Conservation (phyloP, 2,797 vertebrate species). For the Darevskia mixta region DNA sequence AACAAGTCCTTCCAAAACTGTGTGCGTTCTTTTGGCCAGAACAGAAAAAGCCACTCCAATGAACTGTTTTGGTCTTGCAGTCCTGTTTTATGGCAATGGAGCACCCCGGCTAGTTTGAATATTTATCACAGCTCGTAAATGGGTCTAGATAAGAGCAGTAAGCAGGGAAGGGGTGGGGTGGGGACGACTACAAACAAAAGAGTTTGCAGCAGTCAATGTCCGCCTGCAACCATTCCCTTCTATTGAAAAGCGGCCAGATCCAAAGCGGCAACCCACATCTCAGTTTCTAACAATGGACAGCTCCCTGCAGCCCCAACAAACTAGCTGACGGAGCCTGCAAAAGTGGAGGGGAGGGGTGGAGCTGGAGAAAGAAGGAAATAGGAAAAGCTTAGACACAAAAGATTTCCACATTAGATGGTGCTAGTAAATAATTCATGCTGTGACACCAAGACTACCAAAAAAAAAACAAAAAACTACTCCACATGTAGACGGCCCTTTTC, state of each 20-base stretch:
- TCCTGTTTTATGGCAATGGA: background rate
- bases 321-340: accelerated
- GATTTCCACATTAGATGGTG: background rate
- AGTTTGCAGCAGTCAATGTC: background rate
- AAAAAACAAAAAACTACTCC: background rate
- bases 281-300: conserved; percentile 10
- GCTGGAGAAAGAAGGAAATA: accelerated
- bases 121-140: conserved; percentile 1
- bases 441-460: background rate
- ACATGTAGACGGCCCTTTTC: background rate
- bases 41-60: background rate
- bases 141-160: background rate
- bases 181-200: background rate
- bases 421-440: conserved; percentile 14
- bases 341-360: no score
- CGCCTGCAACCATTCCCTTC: background rate
- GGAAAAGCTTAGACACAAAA: background rate
- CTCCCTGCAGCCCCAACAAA: conserved; percentile 10
- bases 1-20: background rate
- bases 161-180: background rate
- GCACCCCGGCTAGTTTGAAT: background rate
- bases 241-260: background rate
- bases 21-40: accelerated
- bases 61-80: accelerated
- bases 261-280: background rate